Percentiles rank a stretch among this genome's conserved stretches.
Evolutionary conservation across 35 echinoderm and acorn worm genomes (phyloP).

Genomic region (Eucidaris tribuloides): DNA sequence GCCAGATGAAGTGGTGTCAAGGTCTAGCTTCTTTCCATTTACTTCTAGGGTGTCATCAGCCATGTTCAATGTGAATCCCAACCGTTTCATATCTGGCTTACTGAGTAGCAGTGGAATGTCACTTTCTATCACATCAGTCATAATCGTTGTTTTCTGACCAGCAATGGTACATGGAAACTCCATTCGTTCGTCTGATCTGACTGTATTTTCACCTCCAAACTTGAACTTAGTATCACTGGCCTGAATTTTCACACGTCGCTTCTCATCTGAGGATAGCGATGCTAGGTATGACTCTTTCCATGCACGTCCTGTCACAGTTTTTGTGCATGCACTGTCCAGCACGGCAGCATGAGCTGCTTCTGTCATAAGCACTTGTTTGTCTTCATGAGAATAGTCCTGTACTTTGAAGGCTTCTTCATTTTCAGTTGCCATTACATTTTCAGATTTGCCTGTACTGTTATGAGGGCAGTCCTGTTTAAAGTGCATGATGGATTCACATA

Average conservation of each 20-base stretch:
- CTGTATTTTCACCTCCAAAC: slow-evolving; percentile 18
- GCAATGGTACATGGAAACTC: slow-evolving; percentile 26
- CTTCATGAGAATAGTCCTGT: slow-evolving; percentile 13
- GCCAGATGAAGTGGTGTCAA: slow-evolving; percentile 25
- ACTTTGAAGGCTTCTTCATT: slow-evolving; percentile 18
- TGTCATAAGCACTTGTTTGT: slow-evolving; percentile 8
- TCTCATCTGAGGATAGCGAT: slow-evolving; percentile 15
- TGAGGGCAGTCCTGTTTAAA: not conserved
- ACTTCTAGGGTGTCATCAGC: slow-evolving; percentile 23
- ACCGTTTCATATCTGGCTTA: slow-evolving; percentile 29
- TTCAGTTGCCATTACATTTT: not conserved
- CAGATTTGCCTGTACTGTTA: not conserved
- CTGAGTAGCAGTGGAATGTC: slow-evolving; percentile 37
- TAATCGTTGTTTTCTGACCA: slow-evolving; percentile 5
- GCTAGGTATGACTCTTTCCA: slow-evolving; percentile 15
- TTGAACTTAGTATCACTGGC: slow-evolving; percentile 36
- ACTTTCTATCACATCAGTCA: slow-evolving; percentile 41
- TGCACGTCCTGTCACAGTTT: slow-evolving; percentile 24
- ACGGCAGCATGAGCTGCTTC: slow-evolving; percentile 2
- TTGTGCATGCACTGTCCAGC: not conserved
- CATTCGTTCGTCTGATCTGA: slow-evolving; percentile 9
- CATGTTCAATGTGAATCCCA: slow-evolving; percentile 39
- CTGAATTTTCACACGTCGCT: slow-evolving; percentile 13
- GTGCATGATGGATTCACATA: slow-evolving; percentile 5
- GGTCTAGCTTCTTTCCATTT: slow-evolving; percentile 17